These are phyloP conservation scores for Anomalospiza imberbis DNA, from an alignment of 2,797 vertebrate species.

Conservation along the genomic window DNA sequence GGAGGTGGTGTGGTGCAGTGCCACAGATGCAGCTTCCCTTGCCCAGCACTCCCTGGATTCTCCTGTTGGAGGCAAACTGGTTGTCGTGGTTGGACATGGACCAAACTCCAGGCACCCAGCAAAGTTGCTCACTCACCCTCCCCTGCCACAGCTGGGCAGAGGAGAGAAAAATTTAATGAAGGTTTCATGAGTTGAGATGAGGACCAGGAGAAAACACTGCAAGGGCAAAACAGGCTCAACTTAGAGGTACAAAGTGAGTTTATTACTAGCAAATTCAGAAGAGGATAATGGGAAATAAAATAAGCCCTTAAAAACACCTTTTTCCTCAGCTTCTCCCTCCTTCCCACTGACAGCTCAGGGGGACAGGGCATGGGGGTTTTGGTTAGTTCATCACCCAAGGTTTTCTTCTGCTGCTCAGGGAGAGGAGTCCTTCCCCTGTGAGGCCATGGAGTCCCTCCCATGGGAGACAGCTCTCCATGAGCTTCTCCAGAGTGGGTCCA, in stretches of 20 bases:
- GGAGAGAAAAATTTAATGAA: background rate
- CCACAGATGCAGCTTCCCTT: background rate
- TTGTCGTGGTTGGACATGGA: background rate
- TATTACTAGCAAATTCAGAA: background rate
- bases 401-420: background rate
- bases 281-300: background rate
- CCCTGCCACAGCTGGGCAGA: background rate
- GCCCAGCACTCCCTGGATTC: background rate
- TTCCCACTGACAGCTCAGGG: background rate
- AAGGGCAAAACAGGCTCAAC: background rate
- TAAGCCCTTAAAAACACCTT: background rate
- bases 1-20: fast-evolving
- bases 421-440: background rate
- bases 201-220: background rate
- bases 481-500: background rate
- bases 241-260: background rate
- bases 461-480: too few relatives aligned
- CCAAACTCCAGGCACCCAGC: background rate
- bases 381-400: background rate
- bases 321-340: background rate
- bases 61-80: background rate
- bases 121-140: background rate
- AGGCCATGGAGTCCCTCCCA: background rate
- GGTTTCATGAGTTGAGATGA: background rate
- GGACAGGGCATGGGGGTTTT: background rate